A percentile compares a stretch with the other conserved stretches of the same genome.
phyloP scores from a whole-genome alignment of 2,888 invertebrate genomes.

The Athrips mouffetella region DNA sequence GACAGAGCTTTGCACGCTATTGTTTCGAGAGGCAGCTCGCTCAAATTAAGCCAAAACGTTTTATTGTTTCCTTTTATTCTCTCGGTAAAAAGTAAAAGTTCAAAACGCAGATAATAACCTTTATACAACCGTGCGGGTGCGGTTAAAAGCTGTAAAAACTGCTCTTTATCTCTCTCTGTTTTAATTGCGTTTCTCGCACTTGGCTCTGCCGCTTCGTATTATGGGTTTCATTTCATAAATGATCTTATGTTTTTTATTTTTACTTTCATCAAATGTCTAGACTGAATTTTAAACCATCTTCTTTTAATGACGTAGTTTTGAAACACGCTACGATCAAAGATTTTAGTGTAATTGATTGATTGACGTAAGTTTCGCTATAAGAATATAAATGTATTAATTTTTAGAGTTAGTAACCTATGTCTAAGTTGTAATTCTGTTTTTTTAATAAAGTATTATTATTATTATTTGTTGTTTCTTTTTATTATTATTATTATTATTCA shows the following conservation, averaged over 20 bases:
- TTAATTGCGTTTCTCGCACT: constrained; percentile 68
- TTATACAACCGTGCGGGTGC: constrained; percentile 49
- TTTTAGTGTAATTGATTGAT: too few relatives aligned
- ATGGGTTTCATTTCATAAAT: constrained; percentile 42
- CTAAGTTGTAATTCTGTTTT: too few relatives aligned
- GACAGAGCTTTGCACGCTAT: constrained; percentile 45
- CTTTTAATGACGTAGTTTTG: not conserved
- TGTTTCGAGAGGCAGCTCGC: constrained; percentile 59
- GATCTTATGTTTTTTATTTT: constrained; percentile 20
- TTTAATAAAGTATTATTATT: too few relatives aligned
- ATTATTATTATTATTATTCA: too few relatives aligned
- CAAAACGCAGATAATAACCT: constrained; percentile 70
- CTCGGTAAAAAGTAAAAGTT: constrained; percentile 57
- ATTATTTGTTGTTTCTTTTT: too few relatives aligned
- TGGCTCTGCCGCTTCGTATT: constrained; percentile 45
- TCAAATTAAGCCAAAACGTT: constrained; percentile 61
- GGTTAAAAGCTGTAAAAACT: constrained; percentile 61
- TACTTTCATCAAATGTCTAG: not conserved
- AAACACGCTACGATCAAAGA: not conserved
- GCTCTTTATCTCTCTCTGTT: constrained; percentile 58
- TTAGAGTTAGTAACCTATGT: too few relatives aligned
- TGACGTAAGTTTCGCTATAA: too few relatives aligned
- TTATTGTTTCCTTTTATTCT: constrained; percentile 65
- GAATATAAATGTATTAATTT: too few relatives aligned
- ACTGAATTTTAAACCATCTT: not conserved